These are phyloP conservation scores for Callithrix jacchus DNA, from an alignment of 2,113 vertebrate genomes.

Conservation along the genomic window DNA sequence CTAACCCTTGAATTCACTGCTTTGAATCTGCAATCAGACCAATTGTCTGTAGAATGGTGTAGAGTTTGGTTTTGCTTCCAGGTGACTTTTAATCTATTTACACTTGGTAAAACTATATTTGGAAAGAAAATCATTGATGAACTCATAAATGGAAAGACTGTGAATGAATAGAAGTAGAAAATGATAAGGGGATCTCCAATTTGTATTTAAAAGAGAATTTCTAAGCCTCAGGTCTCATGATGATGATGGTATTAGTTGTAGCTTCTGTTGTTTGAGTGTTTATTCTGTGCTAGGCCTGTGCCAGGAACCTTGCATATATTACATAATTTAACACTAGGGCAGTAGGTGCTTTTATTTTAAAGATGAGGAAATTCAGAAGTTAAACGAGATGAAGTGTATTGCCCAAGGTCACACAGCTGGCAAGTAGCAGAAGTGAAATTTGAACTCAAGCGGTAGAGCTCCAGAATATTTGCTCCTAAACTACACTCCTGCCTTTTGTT, in stretches of 20 bases:
- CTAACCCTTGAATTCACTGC: not conserved
- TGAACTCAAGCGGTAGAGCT: not conserved
- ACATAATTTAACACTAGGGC: not conserved
- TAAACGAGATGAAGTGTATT: not conserved
- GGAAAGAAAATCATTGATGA: not conserved
- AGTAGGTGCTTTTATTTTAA: not conserved
- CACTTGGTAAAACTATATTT: not conserved
- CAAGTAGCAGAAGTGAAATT: constrained; percentile 16
- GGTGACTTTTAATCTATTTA: not conserved
- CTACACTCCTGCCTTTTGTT: not conserved
- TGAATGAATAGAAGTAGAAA: not conserved
- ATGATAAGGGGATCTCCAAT: not conserved
- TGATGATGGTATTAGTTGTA: not conserved
- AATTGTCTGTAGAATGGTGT: not conserved
- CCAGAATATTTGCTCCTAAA: not conserved
- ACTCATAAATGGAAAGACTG: not conserved
- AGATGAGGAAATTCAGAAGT: not conserved
- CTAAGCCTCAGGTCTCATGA: not conserved
- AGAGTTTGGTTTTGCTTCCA: not conserved
- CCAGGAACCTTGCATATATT: not conserved
- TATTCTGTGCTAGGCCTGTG: not conserved
- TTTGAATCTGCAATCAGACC: not conserved
- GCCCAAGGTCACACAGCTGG: not conserved
- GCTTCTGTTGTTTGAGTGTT: not conserved
- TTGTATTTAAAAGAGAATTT: not conserved